phyloP scores from a whole-genome alignment of 2,888 invertebrate genomes.

The Mimas tiliae region DNA sequence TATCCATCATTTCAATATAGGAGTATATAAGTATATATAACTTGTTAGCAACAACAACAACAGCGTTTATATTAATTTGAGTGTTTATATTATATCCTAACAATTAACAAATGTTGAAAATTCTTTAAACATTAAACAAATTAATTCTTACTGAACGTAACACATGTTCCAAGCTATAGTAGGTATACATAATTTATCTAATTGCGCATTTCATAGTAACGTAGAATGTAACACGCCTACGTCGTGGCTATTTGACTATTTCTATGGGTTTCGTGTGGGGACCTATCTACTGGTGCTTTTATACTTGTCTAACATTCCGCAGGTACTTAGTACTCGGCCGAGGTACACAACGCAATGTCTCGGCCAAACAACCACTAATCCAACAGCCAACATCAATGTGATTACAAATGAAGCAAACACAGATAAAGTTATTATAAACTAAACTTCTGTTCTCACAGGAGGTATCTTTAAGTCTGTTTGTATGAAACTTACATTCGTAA shows the following conservation, averaged over 20 bases:
- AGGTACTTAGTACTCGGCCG: conserved; percentile 18
- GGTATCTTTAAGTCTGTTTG: conserved; percentile 6
- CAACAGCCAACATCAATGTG: neutral
- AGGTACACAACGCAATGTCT: neutral
- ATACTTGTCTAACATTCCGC: neutral
- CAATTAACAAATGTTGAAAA: conserved; percentile 46
- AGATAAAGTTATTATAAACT: neutral
- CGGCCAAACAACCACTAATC: conserved; percentile 1
- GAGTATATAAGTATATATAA: conserved; percentile 75
- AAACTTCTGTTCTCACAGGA: conserved; percentile 10
- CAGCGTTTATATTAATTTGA: conserved; percentile 79
- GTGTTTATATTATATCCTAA: conserved; percentile 67
- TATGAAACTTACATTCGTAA: conserved; percentile 53
- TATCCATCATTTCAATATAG: conserved; percentile 60
- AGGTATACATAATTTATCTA: conserved; percentile 26
- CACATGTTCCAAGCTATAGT: conserved; percentile 1
- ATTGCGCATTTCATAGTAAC: conserved; percentile 34
- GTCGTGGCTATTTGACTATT: conserved; percentile 49
- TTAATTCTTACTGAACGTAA: conserved; percentile 21
- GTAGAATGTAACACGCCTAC: conserved; percentile 40
- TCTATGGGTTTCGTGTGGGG: conserved; percentile 58
- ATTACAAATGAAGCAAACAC: neutral
- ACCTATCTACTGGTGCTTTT: conserved; percentile 65
- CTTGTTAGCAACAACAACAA: conserved; percentile 84
- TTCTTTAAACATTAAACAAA: conserved; percentile 19